Evolutionary conservation across 1,140 invertebrate species (phyloP).

Genomic region (Drosophila teissieri): DNA sequence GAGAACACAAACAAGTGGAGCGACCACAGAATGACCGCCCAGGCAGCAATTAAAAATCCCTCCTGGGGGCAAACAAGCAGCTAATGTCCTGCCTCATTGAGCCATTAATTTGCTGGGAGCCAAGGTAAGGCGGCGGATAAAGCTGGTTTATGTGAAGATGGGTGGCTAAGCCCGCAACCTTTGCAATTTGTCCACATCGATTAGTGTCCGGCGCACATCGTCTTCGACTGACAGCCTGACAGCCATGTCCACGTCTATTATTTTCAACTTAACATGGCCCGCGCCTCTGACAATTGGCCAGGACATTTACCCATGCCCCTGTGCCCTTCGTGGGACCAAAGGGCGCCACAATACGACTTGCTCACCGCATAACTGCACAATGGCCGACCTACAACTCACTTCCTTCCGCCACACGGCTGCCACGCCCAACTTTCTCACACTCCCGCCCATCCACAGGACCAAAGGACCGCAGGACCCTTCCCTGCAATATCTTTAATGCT

Average conservation of each 20-base stretch:
- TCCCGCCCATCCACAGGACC: constrained; percentile 2
- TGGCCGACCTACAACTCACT: constrained; percentile 78
- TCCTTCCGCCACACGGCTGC: constrained; percentile 63
- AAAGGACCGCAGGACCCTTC: constrained; percentile 17
- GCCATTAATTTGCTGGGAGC: constrained; percentile 69
- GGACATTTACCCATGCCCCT: constrained; percentile 48
- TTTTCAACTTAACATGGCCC: constrained; percentile 75
- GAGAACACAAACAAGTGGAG: constrained; percentile 61
- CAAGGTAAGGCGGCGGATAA: constrained; percentile 20
- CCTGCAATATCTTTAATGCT: constrained; percentile 74
- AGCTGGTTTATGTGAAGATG: constrained; percentile 25
- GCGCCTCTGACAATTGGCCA: constrained; percentile 67
- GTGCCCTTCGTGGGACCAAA: background rate
- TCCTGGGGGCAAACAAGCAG: constrained; percentile 37
- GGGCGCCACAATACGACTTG: constrained; percentile 62
- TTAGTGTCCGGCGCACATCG: constrained; percentile 69
- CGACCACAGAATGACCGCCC: constrained; percentile 57
- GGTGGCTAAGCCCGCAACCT: constrained; percentile 26
- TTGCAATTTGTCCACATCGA: constrained; percentile 72
- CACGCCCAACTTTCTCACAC: constrained; percentile 28
- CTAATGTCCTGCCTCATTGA: constrained; percentile 58
- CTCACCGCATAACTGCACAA: constrained; percentile 74
- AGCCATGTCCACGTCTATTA: constrained; percentile 78
- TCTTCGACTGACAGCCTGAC: constrained; percentile 67
- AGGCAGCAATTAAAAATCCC: constrained; percentile 72